Evolutionary conservation across 2,888 invertebrate genomes (phyloP), one percentile per base, ranked within the genome.

Genomic region (Busseola fusca): DNA sequence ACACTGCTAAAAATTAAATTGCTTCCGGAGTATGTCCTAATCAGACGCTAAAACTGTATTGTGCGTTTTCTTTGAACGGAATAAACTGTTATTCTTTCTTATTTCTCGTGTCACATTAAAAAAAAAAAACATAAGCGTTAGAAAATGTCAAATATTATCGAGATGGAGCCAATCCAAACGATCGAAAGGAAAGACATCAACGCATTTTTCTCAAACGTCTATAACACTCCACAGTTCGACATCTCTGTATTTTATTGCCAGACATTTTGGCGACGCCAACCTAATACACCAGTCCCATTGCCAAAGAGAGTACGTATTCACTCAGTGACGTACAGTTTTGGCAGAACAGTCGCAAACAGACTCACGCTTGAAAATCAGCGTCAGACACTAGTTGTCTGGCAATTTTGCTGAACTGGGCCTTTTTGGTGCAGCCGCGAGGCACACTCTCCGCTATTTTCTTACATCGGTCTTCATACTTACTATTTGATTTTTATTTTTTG

Each of bases 181-280:
- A n/a, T n/a, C n/a, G n/a, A 40, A 56, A 57, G 7, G 5, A 69
- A 67, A 60, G 14, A 58, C 48, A 69, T 57, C 62, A 62, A 52
- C 57, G 30, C 30, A 37, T 54, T 59, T 50, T 59, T 56, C 34
- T 9, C 57, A 64, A 37, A 6, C 14, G 12, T n/a, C n/a, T n/a
- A 65, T 14, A 16, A 18, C 21, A 30, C 2, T 10, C 57, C 40
- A 70, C 25, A 40, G 45, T 63, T 60, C 25, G 5, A 10, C 75
- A 30, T 75, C 58, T 58, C 48, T 45, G 21, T 18, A 16, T 57
- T 75, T 54, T 64, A 73, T 58, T 78, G 63, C 70, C 64, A 1
- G 16, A 63, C 54, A 63, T 80, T 66, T 64, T 64, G 6, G 64
- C 45, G 54, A n/a, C 37, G 48, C 21, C 64, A 58, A 67, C 64